These are phyloP conservation scores for Anguilla pacifica DNA, from an alignment of 2,797 vertebrate genomes.

Conservation along the genomic window DNA sequence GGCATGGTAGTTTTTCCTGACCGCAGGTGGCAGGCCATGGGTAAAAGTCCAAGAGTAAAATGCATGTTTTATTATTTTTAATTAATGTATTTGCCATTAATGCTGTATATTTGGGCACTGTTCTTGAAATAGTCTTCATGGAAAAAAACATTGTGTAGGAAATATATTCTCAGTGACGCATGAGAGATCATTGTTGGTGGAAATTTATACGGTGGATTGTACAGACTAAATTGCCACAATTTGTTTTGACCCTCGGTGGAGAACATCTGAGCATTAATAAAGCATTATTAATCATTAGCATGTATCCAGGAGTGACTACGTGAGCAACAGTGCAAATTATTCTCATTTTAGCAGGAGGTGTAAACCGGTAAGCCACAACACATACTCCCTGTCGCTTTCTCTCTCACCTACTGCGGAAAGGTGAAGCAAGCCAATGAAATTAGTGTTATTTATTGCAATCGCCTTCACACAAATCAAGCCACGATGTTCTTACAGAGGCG, in stretches of 20 bases:
- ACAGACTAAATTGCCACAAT: slow-evolving; percentile 76
- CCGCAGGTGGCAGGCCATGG: not conserved
- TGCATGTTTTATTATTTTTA: not conserved
- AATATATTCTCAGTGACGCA: slow-evolving; percentile 59
- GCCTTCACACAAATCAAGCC: slow-evolving; percentile 21
- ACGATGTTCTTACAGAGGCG: not conserved
- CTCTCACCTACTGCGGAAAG: slow-evolving; percentile 49
- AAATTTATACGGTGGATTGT: slow-evolving; percentile 66
- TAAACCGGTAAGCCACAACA: slow-evolving; percentile 55
- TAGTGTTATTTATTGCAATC: slow-evolving; percentile 37
- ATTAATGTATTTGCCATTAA: not conserved
- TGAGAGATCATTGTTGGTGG: slow-evolving; percentile 44
- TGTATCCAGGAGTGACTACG: slow-evolving; percentile 53
- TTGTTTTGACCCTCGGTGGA: slow-evolving; percentile 76
- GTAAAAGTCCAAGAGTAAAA: not conserved
- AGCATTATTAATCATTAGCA: slow-evolving; percentile 80
- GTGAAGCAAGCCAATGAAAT: slow-evolving; percentile 57
- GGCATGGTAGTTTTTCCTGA: not conserved
- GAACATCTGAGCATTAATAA: slow-evolving; percentile 78
- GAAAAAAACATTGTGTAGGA: not conserved
- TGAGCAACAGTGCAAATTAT: slow-evolving; percentile 62
- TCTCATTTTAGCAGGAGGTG: slow-evolving; percentile 59
- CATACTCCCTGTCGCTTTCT: slow-evolving; percentile 60
- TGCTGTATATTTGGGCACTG: not conserved
- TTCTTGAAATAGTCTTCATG: not conserved